Evolutionary conservation across 2,797 vertebrate species (phyloP).

Genomic region (Pitangus sulphuratus): DNA sequence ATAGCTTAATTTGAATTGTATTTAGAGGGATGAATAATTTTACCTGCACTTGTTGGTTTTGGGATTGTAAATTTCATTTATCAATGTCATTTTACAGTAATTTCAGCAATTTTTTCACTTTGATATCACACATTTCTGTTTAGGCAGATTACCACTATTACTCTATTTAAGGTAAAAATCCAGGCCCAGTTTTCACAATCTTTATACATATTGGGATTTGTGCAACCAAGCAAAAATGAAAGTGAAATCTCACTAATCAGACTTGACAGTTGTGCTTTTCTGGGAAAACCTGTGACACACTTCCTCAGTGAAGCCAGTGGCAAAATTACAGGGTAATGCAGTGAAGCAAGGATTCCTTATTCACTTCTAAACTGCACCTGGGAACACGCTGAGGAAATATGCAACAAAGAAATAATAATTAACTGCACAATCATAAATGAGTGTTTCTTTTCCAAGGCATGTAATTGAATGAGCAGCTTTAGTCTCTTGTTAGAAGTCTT

Average conservation of each 20-base stretch:
- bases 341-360: neutral
- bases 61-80: neutral
- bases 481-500: neutral
- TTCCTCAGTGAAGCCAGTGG: neutral
- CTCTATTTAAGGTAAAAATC: neutral
- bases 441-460: neutral
- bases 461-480: neutral
- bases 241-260: neutral
- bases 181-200: neutral
- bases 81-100: neutral
- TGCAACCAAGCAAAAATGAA: neutral
- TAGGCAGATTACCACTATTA: neutral
- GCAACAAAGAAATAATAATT: neutral
- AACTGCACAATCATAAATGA: neutral
- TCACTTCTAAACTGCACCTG: neutral
- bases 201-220: neutral
- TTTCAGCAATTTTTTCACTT: neutral
- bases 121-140: neutral
- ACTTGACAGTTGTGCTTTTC: neutral
- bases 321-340: neutral
- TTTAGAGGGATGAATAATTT: neutral
- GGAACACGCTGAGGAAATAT: neutral
- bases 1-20: neutral
- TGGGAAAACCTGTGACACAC: neutral
- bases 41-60: neutral